Base-by-base conservation (phyloP, 2,888 invertebrate genomes). In the Acanthosepion pharaonis region DNA sequence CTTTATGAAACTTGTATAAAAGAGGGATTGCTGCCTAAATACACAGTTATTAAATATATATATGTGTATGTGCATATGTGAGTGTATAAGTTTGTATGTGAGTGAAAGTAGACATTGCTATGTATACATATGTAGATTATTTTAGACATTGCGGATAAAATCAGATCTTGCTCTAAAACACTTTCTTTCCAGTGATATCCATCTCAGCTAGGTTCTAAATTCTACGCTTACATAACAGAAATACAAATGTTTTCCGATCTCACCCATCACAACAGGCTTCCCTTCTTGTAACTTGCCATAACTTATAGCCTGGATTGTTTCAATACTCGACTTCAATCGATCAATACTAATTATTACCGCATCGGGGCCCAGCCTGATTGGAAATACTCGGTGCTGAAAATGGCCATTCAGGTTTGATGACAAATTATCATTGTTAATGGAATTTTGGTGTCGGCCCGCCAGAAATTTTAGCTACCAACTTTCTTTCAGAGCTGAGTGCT, bases 351-450 rank as follows among this genome's bases (percentile, higher is more conserved):
- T 78, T 78, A 78, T 78, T n/a, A 9, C 78, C 78, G 78, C 78
- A 78, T 78, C 78, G n/a, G 33, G 11, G 9, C 78, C n/a, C n/a
- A 78, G 11, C 8, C 78, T 78, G 78, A 78, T 78, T 78, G 78
- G 78, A 78, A 78, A 78, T 78, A n/a, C n/a, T 78, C 78, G 78
- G 78, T 33, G 78, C 78, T 78, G 78, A 78, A 78, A 78, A 78
- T 78, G 78, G 78, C 78, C 78, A 78, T 78, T 78, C 78, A 78
- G 78, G n/a, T 33, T 33, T 78, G 78, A 78, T 78, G 78, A 78
- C 78, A 78, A 78, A 78, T 78, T n/a, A 78, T 78, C 78, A 78
- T 78, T 78, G 78, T 78, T n/a, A 78, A 78, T 78, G 78, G 78
- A 78, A 78, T 78, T n/a, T n/a, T n/a, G n/a, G 78, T 78, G 78